Evolutionary conservation across 92 coral and sea anemone genomes (phyloP).

Genomic region (Phenganax subtilis): DNA sequence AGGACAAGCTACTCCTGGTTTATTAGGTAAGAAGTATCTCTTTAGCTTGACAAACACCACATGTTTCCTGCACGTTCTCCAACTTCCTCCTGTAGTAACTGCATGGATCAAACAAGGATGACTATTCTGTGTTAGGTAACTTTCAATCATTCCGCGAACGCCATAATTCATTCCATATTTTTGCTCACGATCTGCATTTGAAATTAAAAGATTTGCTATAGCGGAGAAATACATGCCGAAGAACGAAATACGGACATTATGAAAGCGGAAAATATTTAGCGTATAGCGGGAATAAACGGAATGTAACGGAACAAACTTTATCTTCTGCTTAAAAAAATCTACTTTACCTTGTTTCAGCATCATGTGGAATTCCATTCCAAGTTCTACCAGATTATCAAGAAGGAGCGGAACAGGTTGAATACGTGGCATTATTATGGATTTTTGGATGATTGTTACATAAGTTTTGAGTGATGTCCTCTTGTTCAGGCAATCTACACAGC

Average conservation of each 20-base stretch:
- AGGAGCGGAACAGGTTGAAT: conserved; percentile 89
- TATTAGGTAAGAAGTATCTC: conserved; percentile 58
- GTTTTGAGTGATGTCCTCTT: not conserved
- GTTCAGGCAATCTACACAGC: conserved; percentile 93
- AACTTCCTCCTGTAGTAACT: no score
- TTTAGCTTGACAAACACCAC: not conserved
- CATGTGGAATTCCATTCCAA: conserved; percentile 97
- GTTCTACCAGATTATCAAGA: conserved; percentile 94
- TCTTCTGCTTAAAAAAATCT: not conserved
- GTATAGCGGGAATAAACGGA: no score
- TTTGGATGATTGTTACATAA: not conserved
- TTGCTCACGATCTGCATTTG: no score
- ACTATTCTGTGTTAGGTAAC: no score
- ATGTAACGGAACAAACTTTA: not conserved
- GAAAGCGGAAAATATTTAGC: no score
- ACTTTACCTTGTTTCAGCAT: conserved; percentile 50
- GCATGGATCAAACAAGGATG: no score
- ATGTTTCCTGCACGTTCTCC: no score
- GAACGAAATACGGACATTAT: no score
- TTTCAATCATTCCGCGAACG: no score
- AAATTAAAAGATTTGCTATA: no score
- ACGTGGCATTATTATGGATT: not conserved
- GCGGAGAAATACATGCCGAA: no score
- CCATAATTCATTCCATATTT: no score
- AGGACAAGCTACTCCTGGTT: conserved; percentile 99